A percentile compares a stretch with the other conserved stretches of the same genome.
Evolutionary conservation across 2,797 vertebrate species (phyloP).

Genomic region (Lophura swinhoii): DNA sequence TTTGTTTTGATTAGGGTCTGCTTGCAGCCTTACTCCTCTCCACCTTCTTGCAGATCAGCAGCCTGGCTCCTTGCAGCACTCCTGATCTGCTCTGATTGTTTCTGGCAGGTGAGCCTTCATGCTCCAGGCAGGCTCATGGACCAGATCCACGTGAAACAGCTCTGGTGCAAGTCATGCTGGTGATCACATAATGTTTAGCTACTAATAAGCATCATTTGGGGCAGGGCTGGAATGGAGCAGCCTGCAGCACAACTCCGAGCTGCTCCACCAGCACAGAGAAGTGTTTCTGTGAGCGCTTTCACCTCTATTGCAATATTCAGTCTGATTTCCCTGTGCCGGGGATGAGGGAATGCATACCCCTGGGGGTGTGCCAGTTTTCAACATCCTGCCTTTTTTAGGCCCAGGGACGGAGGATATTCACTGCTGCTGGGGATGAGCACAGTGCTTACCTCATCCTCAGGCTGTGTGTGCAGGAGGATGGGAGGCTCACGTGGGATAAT

Average conservation of each 20-base stretch:
- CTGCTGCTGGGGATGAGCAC: neutral
- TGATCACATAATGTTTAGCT: neutral
- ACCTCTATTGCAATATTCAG: too few species aligned
- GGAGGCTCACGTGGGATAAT: neutral
- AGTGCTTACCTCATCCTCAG: neutral
- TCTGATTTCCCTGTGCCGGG: too few species aligned
- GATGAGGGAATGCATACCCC: neutral
- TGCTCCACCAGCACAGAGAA: neutral
- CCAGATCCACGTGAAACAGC: neutral
- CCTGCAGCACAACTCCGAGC: neutral
- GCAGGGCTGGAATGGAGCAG: neutral
- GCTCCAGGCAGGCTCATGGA: neutral
- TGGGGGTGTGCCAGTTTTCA: neutral
- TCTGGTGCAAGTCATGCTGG: neutral
- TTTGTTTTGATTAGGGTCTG: neutral
- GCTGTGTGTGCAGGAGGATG: neutral
- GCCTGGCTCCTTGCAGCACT: neutral
- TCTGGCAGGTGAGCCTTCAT: neutral
- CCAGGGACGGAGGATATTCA: fast-evolving
- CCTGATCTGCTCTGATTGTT: neutral
- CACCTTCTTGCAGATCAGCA: neutral
- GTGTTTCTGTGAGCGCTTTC: neutral
- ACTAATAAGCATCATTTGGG: neutral
- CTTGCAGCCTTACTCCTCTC: neutral
- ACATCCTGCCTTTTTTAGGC: fast-evolving